Conservation (phyloP, 2,888 invertebrate genomes). For the Phragmatobia fuliginosa region DNA sequence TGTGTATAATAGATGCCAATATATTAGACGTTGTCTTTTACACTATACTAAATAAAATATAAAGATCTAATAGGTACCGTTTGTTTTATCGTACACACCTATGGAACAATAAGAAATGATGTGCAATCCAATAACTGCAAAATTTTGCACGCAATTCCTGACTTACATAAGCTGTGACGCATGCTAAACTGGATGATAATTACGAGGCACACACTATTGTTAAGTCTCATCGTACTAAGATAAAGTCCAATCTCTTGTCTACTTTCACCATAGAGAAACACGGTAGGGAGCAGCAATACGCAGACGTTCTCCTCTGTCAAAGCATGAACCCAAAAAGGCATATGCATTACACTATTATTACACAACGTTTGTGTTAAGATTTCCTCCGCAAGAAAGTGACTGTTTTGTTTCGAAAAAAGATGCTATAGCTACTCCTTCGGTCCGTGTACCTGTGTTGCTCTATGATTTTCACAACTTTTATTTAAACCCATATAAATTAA, state of each 20-base stretch:
- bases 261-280: background rate
- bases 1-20: background rate
- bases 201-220: background rate
- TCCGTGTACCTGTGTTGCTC: no score
- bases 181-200: background rate
- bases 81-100: background rate
- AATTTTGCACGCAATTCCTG: background rate
- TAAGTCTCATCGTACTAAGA: background rate
- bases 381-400: no score
- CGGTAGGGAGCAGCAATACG: no score
- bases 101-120: background rate
- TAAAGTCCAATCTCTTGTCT: background rate
- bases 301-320: no score
- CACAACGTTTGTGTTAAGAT: no score
- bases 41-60: conserved; percentile 10
- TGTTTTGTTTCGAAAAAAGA: no score
- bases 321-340: no score
- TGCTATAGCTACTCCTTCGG: no score
- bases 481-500: no score
- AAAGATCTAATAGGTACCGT: background rate
- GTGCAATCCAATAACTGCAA: background rate
- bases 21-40: conserved; percentile 4
- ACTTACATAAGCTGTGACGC: background rate
- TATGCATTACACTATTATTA: no score
- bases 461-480: background rate